These are phyloP conservation scores for Excalfactoria chinensis DNA, from an alignment of 2,113 vertebrate species.

Conservation along the genomic window DNA sequence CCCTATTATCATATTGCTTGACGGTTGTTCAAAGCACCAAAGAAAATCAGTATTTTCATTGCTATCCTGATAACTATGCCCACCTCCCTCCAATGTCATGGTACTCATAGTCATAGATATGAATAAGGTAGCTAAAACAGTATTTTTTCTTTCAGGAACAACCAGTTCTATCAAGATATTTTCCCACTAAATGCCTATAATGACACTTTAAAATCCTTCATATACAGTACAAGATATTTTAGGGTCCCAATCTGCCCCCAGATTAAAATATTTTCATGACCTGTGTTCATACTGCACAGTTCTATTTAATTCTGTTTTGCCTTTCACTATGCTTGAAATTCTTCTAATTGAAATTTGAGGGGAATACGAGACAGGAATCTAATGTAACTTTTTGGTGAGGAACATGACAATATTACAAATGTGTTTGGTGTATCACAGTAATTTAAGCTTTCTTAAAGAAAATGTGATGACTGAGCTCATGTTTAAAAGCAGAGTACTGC, in stretches of 20 bases:
- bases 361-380: not conserved
- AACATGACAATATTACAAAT: not conserved
- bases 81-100: not conserved
- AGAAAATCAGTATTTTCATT: not conserved
- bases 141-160: not conserved
- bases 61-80: not conserved
- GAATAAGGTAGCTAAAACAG: not conserved
- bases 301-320: not conserved
- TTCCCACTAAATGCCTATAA: not conserved
- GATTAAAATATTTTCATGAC: not conserved
- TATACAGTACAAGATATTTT: not conserved
- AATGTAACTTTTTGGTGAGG: not conserved
- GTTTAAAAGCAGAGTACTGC: not conserved
- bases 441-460: not conserved
- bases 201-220: not conserved
- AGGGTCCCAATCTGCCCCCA: not conserved
- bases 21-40: constrained; percentile 26
- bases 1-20: not conserved
- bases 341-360: not conserved
- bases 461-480: not conserved
- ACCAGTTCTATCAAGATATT: not conserved
- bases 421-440: not conserved
- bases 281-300: not conserved
- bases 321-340: not conserved
- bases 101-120: not conserved